Evolutionary conservation across 2,797 vertebrate genomes (phyloP).

Genomic region (Crocodylus rhombifer): DNA sequence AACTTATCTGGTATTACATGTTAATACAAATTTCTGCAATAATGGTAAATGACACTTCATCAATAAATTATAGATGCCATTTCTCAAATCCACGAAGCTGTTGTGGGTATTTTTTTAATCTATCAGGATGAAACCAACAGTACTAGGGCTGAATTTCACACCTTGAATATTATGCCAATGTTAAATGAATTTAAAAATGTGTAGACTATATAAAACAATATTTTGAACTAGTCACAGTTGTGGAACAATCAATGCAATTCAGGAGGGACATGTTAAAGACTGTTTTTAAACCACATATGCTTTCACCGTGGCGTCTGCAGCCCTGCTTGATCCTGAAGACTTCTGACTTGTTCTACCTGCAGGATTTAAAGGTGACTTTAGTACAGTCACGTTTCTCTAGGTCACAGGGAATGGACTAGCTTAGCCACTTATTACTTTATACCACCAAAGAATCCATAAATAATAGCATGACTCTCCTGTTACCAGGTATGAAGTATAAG

Average conservation of each 20-base stretch:
- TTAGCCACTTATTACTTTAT: not conserved
- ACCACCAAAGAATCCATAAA: not conserved
- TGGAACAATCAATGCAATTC: not conserved
- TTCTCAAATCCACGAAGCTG: not conserved
- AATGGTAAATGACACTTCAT: not conserved
- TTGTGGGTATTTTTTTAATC: not conserved
- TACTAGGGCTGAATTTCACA: not conserved
- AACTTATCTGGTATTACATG: not conserved
- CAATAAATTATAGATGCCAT: not conserved
- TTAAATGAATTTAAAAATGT: not conserved
- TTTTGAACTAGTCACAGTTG: not conserved
- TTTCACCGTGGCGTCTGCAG: not conserved
- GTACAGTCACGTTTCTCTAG: rapidly evolving
- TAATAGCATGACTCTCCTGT: not conserved
- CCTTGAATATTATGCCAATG: not conserved
- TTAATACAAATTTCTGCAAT: not conserved
- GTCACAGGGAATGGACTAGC: not conserved
- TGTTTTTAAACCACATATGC: not conserved
- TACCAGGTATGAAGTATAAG: not conserved
- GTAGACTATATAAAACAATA: not conserved
- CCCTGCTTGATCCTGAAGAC: not conserved
- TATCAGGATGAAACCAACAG: not conserved
- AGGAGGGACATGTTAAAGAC: not conserved
- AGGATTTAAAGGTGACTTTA: not conserved
- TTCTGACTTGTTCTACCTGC: not conserved